These are phyloP conservation scores for Trachelus iudaicus DNA, from an alignment of 2,888 invertebrate genomes.

Conservation along the genomic window DNA sequence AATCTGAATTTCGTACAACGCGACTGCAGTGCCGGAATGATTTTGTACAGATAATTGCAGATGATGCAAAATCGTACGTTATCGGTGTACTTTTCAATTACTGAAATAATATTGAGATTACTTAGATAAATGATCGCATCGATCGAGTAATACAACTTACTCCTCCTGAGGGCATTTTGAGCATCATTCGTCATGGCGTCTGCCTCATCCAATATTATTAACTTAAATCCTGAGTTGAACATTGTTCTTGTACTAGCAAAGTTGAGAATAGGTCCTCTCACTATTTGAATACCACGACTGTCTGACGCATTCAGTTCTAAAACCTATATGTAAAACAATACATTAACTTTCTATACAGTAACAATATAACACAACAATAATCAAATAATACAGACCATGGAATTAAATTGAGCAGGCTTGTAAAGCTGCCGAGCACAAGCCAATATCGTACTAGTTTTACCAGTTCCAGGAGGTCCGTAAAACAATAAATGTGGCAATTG, in stretches of 20 bases:
- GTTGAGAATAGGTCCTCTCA: constrained; percentile 91
- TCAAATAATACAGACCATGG: constrained; percentile 78
- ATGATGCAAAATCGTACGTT: constrained; percentile 99
- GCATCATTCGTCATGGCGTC: constrained; percentile 99
- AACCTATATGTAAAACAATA: constrained; percentile 69
- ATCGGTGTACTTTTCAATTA: constrained; percentile 99
- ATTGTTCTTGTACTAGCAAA: constrained; percentile 98
- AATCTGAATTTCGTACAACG: constrained; percentile 97
- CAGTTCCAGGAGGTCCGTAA: constrained; percentile 98
- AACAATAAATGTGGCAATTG: constrained; percentile 95
- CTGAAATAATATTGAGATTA: constrained; percentile 68
- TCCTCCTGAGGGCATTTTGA: constrained; percentile 95
- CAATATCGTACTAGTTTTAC: constrained; percentile 97
- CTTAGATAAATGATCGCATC: constrained; percentile 8
- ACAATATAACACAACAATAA: background rate
- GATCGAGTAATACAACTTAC: constrained; percentile 69
- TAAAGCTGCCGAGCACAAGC: constrained; percentile 96
- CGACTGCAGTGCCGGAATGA: constrained; percentile 98
- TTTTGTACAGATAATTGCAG: constrained; percentile 98
- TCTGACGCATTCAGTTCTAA: constrained; percentile 97
- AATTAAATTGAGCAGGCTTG: constrained; percentile 87
- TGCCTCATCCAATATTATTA: constrained; percentile 98
- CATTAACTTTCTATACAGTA: background rate
- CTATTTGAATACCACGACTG: constrained; percentile 96
- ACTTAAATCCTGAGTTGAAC: constrained; percentile 92